Evolutionary conservation across 1,140 invertebrate genomes (phyloP).

Genomic region (Cheumatopsyche charites): DNA sequence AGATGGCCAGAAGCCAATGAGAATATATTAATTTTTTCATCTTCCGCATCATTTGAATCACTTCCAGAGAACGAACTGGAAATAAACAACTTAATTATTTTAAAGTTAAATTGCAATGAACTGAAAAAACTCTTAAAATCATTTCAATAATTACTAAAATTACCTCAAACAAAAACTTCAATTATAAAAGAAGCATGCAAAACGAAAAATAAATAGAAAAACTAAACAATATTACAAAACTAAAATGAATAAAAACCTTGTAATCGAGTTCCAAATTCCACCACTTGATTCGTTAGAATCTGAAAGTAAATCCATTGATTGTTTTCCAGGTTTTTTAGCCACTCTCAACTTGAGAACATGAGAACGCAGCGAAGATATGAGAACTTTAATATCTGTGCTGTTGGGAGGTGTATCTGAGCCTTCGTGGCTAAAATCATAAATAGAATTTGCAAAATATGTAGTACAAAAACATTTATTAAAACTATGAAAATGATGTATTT

Average conservation of each 20-base stretch:
- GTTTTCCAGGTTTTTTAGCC: conserved; percentile 87
- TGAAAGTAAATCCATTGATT: conserved; percentile 81
- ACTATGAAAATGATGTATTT: conserved; percentile 44
- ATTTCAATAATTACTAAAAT: conserved; percentile 1
- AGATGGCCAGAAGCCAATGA: conserved; percentile 98
- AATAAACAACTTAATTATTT: background rate
- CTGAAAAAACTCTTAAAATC: background rate
- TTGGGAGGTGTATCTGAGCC: conserved; percentile 73
- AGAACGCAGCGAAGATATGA: conserved; percentile 88
- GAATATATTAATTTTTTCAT: conserved; percentile 97
- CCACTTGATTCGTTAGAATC: conserved; percentile 72
- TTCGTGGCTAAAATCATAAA: conserved; percentile 67
- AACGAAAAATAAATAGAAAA: conserved; percentile 31
- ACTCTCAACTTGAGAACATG: conserved; percentile 92
- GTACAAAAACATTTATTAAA: conserved; percentile 10
- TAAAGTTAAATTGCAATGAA: background rate
- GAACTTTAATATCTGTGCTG: conserved; percentile 76
- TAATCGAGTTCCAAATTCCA: conserved; percentile 93
- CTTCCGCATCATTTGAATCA: conserved; percentile 70
- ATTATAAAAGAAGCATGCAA: conserved; percentile 18
- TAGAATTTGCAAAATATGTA: conserved; percentile 12
- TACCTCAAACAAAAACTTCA: conserved; percentile 33
- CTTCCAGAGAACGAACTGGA: conserved; percentile 73
- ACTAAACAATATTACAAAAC: conserved; percentile 7
- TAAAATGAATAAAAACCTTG: conserved; percentile 67